A percentile compares a stretch with the other conserved stretches of the same genome.
Evolutionary conservation across 1,140 invertebrate genomes (phyloP).

Genomic region (Plectrocnemia conspersa): DNA sequence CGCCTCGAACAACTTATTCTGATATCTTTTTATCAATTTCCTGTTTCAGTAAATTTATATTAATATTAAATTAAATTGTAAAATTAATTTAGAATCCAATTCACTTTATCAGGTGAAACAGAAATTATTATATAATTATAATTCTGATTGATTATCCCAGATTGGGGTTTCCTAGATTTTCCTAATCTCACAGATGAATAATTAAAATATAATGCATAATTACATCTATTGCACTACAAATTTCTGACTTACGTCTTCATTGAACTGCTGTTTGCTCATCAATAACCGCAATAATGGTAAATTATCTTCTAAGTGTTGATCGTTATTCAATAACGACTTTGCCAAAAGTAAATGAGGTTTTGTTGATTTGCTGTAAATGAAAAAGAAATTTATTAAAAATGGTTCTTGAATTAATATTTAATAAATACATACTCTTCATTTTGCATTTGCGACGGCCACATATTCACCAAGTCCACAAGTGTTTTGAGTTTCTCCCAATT

Average conservation of each 20-base stretch:
- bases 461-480: constrained; percentile 31
- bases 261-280: constrained; percentile 26
- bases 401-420: neutral
- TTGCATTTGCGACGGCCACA: constrained; percentile 22
- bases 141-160: no score
- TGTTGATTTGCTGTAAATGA: constrained; percentile 23
- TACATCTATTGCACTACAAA: neutral
- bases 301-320: constrained; percentile 29
- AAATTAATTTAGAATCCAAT: no score
- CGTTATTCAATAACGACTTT: constrained; percentile 23
- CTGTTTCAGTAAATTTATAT: no score
- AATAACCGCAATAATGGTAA: constrained; percentile 30
- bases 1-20: no score
- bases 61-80: no score
- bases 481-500: constrained; percentile 33
- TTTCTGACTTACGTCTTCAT: constrained; percentile 22
- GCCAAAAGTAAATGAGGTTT: constrained; percentile 19
- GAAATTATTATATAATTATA: no score
- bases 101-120: no score
- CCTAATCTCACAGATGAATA: no score
- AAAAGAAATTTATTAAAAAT: constrained; percentile 3
- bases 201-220: constrained; percentile 1
- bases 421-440: constrained; percentile 18
- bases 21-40: no score
- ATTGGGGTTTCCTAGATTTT: no score